Conservation (phyloP, 2,888 invertebrate species). For the Piscicola geometra region DNA sequence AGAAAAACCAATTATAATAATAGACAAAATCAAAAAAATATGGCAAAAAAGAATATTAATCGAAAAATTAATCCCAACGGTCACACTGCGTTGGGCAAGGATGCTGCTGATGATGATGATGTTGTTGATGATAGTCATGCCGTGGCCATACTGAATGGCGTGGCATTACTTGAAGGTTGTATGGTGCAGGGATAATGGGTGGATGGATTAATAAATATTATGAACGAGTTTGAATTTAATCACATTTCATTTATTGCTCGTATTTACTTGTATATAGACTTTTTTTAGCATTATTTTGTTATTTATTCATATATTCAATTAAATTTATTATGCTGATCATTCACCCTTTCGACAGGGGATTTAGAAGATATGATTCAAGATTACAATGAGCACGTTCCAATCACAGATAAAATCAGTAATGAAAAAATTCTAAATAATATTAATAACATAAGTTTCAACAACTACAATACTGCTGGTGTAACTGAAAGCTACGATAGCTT, state of each 20-base stretch:
- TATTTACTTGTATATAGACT: not conserved
- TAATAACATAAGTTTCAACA: too few species aligned
- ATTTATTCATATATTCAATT: too few species aligned
- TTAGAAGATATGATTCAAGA: not conserved
- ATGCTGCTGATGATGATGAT: not conserved
- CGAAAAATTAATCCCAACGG: not conserved
- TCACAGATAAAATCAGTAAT: too few species aligned
- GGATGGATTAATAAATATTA: too few species aligned
- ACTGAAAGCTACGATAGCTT: too few species aligned
- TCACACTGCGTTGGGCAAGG: too few species aligned
- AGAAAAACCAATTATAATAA: not conserved
- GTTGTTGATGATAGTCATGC: not conserved
- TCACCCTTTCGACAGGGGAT: not conserved
- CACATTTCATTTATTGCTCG: not conserved
- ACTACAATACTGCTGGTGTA: too few species aligned
- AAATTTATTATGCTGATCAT: too few species aligned
- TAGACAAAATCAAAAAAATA: not conserved
- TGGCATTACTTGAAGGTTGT: not conserved
- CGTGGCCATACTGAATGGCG: not conserved
- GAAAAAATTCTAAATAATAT: too few species aligned
- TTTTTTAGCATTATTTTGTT: not conserved
- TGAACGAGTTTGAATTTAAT: too few species aligned
- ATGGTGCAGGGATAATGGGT: not conserved
- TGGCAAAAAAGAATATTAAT: not conserved
- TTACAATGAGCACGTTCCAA: not conserved